These are phyloP conservation scores for Blera fallax DNA, from an alignment of 2,888 invertebrate genomes.

Conservation along the genomic window DNA sequence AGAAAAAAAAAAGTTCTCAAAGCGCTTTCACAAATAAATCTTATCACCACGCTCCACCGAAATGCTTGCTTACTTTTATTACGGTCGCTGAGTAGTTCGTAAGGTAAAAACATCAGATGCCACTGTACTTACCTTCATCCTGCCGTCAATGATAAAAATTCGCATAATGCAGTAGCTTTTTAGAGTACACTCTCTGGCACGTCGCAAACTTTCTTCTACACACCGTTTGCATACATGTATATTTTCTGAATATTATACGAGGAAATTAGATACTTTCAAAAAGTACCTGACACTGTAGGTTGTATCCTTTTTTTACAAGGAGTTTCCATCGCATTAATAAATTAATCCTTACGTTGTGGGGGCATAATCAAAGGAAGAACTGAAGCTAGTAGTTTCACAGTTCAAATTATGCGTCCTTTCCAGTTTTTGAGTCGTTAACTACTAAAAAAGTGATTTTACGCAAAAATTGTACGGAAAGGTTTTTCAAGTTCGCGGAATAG, in stretches of 20 bases:
- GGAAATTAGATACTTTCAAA: slow-evolving; percentile 41
- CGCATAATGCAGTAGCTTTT: slow-evolving; percentile 53
- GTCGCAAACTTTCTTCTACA: slow-evolving; percentile 7
- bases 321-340: background rate
- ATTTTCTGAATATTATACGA: slow-evolving; percentile 15
- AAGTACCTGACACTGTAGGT: background rate
- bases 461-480: too few relatives aligned
- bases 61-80: background rate
- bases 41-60: background rate
- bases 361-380: background rate
- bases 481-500: too few relatives aligned
- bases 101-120: background rate
- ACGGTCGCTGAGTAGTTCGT: background rate
- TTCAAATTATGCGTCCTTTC: background rate
- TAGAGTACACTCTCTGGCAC: slow-evolving; percentile 36
- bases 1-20: too few relatives aligned
- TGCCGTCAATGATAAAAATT: slow-evolving; percentile 12
- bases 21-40: slow-evolving; percentile 11
- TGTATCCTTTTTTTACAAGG: slow-evolving; percentile 9
- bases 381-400: background rate
- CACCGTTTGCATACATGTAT: background rate
- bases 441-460: too few relatives aligned
- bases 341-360: background rate
- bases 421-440: background rate
- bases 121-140: background rate